Conservation (phyloP, 2,888 invertebrate species). For the Mesorhabditis belari region DNA sequence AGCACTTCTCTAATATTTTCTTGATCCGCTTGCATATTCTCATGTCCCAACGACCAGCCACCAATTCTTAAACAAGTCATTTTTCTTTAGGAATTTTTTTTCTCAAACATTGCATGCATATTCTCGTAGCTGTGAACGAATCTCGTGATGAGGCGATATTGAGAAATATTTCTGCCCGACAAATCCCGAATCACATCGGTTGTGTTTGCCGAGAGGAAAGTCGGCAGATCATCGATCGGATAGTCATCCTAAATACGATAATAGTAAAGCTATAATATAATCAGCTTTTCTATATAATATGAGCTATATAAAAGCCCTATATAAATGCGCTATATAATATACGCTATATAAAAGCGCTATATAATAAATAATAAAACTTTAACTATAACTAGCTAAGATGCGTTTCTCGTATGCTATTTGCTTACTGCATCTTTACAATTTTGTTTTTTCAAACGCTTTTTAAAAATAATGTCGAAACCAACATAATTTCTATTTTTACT, state of each 20-base stretch:
- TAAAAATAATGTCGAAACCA: no score
- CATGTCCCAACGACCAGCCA: slow-evolving; percentile 32
- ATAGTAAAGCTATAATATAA: not conserved
- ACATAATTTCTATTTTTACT: no score
- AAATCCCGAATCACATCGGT: slow-evolving; percentile 40
- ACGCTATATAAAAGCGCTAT: no score
- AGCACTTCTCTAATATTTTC: not conserved
- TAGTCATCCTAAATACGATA: slow-evolving; percentile 27
- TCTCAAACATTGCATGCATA: not conserved
- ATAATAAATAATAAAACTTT: no score
- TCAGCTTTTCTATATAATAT: not conserved
- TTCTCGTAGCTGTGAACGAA: slow-evolving; percentile 1
- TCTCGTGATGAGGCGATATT: slow-evolving; percentile 35
- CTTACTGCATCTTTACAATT: no score
- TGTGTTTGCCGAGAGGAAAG: slow-evolving; percentile 26
- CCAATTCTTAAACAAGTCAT: slow-evolving; percentile 15
- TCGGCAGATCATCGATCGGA: slow-evolving; percentile 18
- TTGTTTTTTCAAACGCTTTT: no score
- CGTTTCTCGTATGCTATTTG: not conserved
- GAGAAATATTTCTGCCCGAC: slow-evolving; percentile 32
- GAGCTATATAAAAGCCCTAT: no score
- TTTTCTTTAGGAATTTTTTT: no score
- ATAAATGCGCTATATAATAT: no score
- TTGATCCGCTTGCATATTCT: slow-evolving; percentile 17
- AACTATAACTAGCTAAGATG: no score